Evolutionary conservation across 2,113 vertebrate species (phyloP).

Genomic region (Sinosuthora webbiana): DNA sequence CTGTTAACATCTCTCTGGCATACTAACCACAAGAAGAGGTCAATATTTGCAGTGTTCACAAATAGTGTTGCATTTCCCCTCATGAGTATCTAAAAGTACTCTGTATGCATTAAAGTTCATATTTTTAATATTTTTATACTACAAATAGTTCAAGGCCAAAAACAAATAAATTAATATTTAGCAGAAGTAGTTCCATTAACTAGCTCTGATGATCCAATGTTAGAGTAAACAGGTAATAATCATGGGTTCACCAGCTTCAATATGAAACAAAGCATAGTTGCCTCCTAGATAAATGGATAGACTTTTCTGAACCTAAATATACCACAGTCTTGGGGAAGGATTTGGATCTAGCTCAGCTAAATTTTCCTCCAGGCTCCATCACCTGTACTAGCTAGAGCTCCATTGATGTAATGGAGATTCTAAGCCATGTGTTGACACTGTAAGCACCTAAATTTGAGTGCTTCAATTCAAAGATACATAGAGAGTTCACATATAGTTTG

Average conservation of each 20-base stretch:
- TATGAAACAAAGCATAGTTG: neutral
- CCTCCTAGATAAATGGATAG: neutral
- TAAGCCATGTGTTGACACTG: rapidly evolving
- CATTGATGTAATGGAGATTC: neutral
- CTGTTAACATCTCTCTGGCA: neutral
- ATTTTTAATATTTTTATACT: neutral
- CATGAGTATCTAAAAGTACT: neutral
- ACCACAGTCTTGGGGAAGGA: neutral
- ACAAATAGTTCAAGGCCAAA: neutral
- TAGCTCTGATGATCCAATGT: neutral
- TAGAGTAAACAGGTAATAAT: neutral
- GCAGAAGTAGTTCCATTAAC: neutral
- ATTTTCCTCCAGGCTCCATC: neutral
- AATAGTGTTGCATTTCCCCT: neutral
- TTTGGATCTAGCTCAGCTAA: neutral
- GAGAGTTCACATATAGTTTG: neutral
- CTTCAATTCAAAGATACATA: neutral
- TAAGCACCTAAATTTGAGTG: neutral
- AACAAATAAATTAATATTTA: neutral
- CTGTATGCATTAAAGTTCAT: neutral
- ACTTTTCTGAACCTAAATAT: neutral
- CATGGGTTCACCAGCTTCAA: neutral
- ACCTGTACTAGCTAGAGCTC: neutral
- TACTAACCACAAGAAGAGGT: neutral
- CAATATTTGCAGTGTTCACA: neutral